phyloP scores from a whole-genome alignment of 2,797 vertebrate species.

The Pteronotus mesoamericanus region DNA sequence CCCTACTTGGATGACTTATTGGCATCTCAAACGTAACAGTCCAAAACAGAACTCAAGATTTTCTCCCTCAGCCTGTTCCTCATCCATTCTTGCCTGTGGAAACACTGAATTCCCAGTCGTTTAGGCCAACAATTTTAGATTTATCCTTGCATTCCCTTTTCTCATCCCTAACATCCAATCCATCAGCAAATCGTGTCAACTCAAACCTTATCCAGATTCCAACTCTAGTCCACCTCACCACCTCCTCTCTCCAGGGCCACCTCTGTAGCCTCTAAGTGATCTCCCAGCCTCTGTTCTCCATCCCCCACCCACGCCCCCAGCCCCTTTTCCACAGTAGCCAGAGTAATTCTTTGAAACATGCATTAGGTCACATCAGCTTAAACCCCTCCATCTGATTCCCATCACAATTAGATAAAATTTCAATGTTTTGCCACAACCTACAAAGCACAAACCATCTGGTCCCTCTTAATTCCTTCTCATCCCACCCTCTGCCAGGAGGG shows the following conservation, averaged over 20 bases:
- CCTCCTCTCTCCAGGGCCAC: neutral
- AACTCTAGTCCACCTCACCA: neutral
- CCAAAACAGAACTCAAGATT: neutral
- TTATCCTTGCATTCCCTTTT: neutral
- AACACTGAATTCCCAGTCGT: neutral
- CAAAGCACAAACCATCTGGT: neutral
- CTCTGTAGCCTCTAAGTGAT: neutral
- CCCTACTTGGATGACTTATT: neutral
- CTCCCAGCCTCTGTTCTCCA: neutral
- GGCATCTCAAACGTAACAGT: neutral
- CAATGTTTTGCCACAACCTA: neutral
- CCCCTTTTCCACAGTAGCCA: neutral
- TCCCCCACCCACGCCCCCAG: neutral
- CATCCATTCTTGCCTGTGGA: neutral
- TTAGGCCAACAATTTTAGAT: neutral
- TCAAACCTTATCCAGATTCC: neutral
- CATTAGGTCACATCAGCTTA: neutral
- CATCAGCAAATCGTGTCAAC: neutral
- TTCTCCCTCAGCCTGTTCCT: neutral
- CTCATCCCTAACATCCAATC: neutral
- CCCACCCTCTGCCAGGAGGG: neutral
- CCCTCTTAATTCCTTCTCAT: neutral
- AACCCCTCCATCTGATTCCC: neutral
- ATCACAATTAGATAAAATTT: neutral
- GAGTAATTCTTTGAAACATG: neutral